Base-by-base conservation (phyloP, 2,113 vertebrate genomes). In the Phalacrocorax carbo region DNA sequence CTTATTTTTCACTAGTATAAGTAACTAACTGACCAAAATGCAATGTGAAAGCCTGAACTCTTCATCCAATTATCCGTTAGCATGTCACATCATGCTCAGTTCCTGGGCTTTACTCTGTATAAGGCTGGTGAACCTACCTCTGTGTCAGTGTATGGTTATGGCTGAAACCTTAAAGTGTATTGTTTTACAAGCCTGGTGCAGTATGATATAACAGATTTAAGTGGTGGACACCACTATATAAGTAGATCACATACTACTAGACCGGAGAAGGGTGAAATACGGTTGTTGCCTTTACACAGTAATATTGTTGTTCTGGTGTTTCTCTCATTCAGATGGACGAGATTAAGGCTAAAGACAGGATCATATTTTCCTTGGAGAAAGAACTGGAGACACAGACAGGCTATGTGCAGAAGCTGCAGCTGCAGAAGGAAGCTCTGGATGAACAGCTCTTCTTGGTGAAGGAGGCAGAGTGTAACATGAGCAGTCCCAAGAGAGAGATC, bases 391-490 rank as follows among this genome's bases (percentile, higher is more conserved):
- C 99, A 0, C 98, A 99, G 27, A 82, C 99, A 2, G 99, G 99
- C 64, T 99, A 98, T n/a, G 95, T 99, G 42, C 99, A 99, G 98
- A 99, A 99, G 96, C 98, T 99, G 70, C 99, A 99, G 95, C 98
- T 99, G 36, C 99, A 99, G 98, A 99, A 99, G 69, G 99, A 99
- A 48, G 99, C 99, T 12, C 97, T 99, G 97, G 99, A 99, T 46
- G 99, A 99, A 38, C 99, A 99, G 55, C 98, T 99, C 34, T 99
- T 99, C 96, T 97, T 99, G n/a, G 99, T 99, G 60, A 99, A 99
- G 92, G 99, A 99, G 96, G 99, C 99, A 0, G 99, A 99, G 93
- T 99, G 99, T 57, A 99, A 99, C 96, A 98, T 99, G 97, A 99
- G 99, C 96, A 99, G 99, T 90, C 99, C 99, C 1, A 99, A 99